These are phyloP conservation scores for Hycleus phaleratus DNA, from an alignment of 1,140 invertebrate genomes.

Conservation along the genomic window DNA sequence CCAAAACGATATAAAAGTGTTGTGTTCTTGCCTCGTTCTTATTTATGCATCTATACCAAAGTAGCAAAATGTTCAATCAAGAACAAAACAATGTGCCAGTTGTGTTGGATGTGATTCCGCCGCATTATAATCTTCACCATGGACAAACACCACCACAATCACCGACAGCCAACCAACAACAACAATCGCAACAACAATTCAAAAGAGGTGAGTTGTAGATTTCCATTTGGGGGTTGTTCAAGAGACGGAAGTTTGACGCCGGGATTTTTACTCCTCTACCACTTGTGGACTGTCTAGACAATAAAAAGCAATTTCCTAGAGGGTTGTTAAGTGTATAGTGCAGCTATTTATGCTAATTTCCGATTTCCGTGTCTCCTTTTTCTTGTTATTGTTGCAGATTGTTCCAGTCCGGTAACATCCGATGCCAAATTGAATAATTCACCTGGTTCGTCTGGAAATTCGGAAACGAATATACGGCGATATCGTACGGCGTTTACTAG, in stretches of 20 bases:
- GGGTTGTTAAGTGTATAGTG: neutral
- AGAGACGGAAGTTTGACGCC: slow-evolving; percentile 27
- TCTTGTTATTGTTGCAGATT: slow-evolving; percentile 33
- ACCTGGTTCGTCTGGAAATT: slow-evolving; percentile 33
- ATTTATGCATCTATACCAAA: slow-evolving; percentile 20
- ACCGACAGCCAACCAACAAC: slow-evolving; percentile 30
- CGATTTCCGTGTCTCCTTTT: too few relatives aligned
- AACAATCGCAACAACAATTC: slow-evolving; percentile 12
- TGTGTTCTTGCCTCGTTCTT: neutral
- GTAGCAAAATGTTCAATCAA: slow-evolving; percentile 34
- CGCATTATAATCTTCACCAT: slow-evolving; percentile 34
- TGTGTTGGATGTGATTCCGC: slow-evolving; percentile 35
- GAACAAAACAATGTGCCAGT: slow-evolving; percentile 24
- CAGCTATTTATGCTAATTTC: neutral
- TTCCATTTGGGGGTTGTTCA: neutral
- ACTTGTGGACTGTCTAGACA: slow-evolving; percentile 9
- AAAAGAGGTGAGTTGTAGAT: slow-evolving; percentile 28
- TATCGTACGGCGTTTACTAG: slow-evolving; percentile 97
- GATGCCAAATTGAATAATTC: slow-evolving; percentile 26
- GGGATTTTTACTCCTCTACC: neutral
- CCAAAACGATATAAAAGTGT: neutral
- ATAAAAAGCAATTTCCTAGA: neutral
- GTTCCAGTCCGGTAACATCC: slow-evolving; percentile 39
- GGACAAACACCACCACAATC: slow-evolving; percentile 32
- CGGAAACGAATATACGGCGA: slow-evolving; percentile 67